Base-by-base conservation (phyloP, 2,113 vertebrate species). In the Bungarus multicinctus region DNA sequence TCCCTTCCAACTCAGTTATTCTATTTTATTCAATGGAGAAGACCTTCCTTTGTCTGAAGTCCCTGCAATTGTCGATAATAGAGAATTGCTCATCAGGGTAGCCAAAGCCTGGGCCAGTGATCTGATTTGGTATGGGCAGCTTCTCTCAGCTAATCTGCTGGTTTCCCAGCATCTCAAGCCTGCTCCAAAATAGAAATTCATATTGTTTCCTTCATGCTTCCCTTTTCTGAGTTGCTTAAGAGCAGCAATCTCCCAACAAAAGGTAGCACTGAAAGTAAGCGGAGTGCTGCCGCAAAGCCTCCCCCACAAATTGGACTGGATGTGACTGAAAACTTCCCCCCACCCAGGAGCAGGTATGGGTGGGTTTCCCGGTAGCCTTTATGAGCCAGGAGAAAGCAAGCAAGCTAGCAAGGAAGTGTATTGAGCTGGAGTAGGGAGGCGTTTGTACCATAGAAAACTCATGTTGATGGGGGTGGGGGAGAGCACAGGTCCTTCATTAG, bases 281-380 rank as follows among this genome's bases (percentile, higher is more conserved):
- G 25, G 30, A 57, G 27, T 12, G 14, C 92, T 64, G 54, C 91
- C 5, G 55, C 58, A 27, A 58, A 25, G 50, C 92, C 89, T 90
- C 88, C 92, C 81, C 89, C 89, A 25, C 92, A 64, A 90, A n/a
- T n/a, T 89, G 88, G 22, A 39, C 30, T 45, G 58, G 14, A 57
- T 45, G 23, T 18, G 23, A 25, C 14, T n/a, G n/a, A 53, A 30
- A n/a, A n/a, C 3, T 7, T 25, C 2, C 74, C 39, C 45, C 55
- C 3, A 10, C 20, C 74, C 9, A 34, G 58, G 47, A 86, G 14
- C 74, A 90, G 92, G 89, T 90, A 89, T 93, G 45, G 92, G 92
- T n/a, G n/a, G 60, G 74, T 93, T 93, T 90, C 92, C 88, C 39
- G 1, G 92, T 93, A 93, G 90, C 92, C 55, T 93, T 90, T 93